phyloP scores from a whole-genome alignment of 2,113 vertebrate species.

The Pachypanchax playfairii region DNA sequence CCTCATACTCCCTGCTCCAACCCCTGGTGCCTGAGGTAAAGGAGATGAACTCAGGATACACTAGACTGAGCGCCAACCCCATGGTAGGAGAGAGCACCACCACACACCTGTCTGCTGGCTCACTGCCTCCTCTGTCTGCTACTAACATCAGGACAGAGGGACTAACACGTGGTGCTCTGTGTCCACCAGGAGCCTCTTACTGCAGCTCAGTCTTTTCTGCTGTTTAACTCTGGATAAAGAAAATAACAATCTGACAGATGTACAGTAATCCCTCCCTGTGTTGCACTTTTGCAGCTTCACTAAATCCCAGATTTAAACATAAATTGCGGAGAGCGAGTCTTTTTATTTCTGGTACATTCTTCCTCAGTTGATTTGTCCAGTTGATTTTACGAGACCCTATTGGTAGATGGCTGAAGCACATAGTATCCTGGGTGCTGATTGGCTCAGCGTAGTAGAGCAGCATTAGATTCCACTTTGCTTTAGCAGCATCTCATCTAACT shows the following conservation, averaged over 20 bases:
- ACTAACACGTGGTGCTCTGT: background rate
- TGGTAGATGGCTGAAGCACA: too few species aligned
- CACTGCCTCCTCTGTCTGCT: constrained; percentile 48
- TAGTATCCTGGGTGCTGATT: too few species aligned
- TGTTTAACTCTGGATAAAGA: background rate
- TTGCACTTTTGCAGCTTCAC: too few species aligned
- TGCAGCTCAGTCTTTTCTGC: background rate
- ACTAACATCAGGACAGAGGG: constrained; percentile 56
- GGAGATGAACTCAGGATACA: constrained; percentile 78
- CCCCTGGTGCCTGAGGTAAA: constrained; percentile 79
- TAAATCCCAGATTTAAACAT: too few species aligned
- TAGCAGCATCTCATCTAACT: too few species aligned
- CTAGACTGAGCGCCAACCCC: constrained; percentile 78
- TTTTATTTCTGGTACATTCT: too few species aligned
- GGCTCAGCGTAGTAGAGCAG: too few species aligned
- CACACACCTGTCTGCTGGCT: constrained; percentile 33
- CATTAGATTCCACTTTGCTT: too few species aligned
- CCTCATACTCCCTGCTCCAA: constrained; percentile 77
- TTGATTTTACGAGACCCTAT: too few species aligned
- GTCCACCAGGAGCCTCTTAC: constrained; percentile 28
- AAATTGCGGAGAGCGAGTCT: too few species aligned
- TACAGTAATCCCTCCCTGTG: too few species aligned
- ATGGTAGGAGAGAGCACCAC: constrained; percentile 75
- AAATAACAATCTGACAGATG: background rate
- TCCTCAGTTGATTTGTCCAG: too few species aligned